Base-by-base conservation (phyloP, 1,140 invertebrate genomes). In the Radopholus similis region DNA sequence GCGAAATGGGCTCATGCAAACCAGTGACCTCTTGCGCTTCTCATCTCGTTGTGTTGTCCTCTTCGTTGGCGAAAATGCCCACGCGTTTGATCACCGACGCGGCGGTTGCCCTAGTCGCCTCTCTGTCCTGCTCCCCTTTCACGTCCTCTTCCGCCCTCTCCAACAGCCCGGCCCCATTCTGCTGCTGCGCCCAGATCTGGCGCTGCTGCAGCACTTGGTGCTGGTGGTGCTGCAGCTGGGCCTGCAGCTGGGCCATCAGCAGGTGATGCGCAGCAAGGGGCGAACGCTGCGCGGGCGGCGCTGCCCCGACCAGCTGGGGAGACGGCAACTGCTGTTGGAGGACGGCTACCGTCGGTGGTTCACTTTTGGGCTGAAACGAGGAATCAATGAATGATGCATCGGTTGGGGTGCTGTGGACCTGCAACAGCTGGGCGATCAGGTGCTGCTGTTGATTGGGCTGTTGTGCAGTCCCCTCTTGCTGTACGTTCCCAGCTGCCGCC, bases 401-500 rank as follows among this genome's bases (percentile, higher is more conserved):
- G 51, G 21, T 13, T 54, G 51, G n/a, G 18, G 18, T n/a, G 30
- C 54, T 34, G 18, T n/a, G 38, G 28, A 21, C 38, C 38, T 30
- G 54, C 54, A 21, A 40, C 59, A 40, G 54, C 44, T 57, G 28
- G 55, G 44, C 37, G 28, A 23, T 51, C 21, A 32, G 23, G 26
- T 62, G 59, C 28, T 26, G 60, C 38, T 62, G 26, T 53, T 44
- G 60, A 23, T 49, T 49, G 44, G 18, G 44, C 44, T 51, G 47
- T 13, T 51, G 47, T 15, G 4, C 21, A 21, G n/a, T 51, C 47
- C 23, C 6, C 23, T 18, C 13, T 13, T 47, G 44, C 44, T 8
- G 44, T 2, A 5, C 6, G 44, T 21, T 23, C 6, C 47, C 47
- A 1, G 5, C 1, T 28, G 47, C 1, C 47, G 47, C 47, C 18